Conservation (phyloP, 2,797 vertebrate genomes). For the Chloroceryle amazona region DNA sequence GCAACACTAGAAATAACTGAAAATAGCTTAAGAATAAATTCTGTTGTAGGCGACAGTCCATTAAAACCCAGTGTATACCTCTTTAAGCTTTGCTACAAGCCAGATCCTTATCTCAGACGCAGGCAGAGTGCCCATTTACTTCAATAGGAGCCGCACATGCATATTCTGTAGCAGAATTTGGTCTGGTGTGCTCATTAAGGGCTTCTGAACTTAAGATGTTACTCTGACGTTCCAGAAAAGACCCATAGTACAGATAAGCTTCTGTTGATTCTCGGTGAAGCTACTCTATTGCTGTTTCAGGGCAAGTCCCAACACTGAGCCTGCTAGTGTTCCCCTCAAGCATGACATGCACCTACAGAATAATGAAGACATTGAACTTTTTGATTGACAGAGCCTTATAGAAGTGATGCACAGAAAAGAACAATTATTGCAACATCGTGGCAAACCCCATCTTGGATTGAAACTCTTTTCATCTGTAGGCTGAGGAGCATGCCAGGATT, state of each 20-base stretch:
- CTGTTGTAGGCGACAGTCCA: background rate
- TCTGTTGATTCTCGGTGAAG: background rate
- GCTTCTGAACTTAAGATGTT: constrained; percentile 56
- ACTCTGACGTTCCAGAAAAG: constrained; percentile 42
- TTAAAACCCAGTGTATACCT: background rate
- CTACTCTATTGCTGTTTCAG: constrained; percentile 6
- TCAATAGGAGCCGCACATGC: constrained; percentile 33
- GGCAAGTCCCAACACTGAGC: constrained; percentile 50
- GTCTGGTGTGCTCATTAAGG: constrained; percentile 51
- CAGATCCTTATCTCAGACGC: constrained; percentile 51
- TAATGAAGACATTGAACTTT: constrained; percentile 26
- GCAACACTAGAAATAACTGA: background rate
- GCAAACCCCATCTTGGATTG: background rate
- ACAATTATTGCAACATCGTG: constrained; percentile 25
- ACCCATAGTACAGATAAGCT: constrained; percentile 48
- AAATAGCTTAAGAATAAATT: constrained; percentile 3
- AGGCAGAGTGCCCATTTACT: constrained; percentile 41
- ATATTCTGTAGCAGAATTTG: constrained; percentile 38
- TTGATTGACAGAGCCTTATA: constrained; percentile 14
- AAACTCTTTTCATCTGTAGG: constrained; percentile 42
- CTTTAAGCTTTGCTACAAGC: constrained; percentile 52
- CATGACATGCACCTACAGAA: constrained; percentile 38
- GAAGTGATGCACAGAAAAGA: background rate
- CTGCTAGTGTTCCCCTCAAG: constrained; percentile 32
- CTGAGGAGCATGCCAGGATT: constrained; percentile 47